A percentile compares a stretch with the other conserved stretches of the same genome.
phyloP scores from a whole-genome alignment of 2,888 invertebrate species.

The Ophion costatus region DNA sequence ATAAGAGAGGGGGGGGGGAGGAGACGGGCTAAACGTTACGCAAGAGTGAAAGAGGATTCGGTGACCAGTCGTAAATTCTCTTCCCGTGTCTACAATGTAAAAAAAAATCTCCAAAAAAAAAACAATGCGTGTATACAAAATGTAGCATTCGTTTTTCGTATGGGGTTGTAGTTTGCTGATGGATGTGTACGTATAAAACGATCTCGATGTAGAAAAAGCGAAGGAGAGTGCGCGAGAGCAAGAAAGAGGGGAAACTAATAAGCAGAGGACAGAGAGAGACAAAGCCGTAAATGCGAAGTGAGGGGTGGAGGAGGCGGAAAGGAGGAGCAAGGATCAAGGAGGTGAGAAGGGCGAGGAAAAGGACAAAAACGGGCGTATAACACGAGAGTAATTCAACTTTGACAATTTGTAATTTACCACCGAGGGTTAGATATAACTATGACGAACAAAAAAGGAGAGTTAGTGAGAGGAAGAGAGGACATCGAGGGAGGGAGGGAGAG shows the following conservation, averaged over 20 bases:
- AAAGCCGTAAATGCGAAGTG: too few relatives aligned
- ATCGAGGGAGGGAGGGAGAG: neutral
- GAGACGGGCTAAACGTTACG: slow-evolving; percentile 18
- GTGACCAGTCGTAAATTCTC: slow-evolving; percentile 59
- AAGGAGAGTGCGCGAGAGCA: neutral
- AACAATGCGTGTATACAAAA: slow-evolving; percentile 40
- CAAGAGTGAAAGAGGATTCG: slow-evolving; percentile 12
- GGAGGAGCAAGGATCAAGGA: too few relatives aligned
- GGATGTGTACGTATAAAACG: neutral
- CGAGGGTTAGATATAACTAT: neutral
- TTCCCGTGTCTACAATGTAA: slow-evolving; percentile 56
- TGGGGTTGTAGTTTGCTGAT: slow-evolving; percentile 37
- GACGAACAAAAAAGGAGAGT: neutral
- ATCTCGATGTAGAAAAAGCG: neutral
- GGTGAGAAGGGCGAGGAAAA: neutral
- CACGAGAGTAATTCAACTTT: slow-evolving; percentile 53
- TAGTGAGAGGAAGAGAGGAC: neutral
- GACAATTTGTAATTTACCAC: slow-evolving; percentile 59
- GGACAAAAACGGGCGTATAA: slow-evolving; percentile 2
- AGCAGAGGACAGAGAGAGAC: neutral
- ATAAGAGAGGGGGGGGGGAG: neutral
- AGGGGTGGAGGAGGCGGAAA: too few relatives aligned
- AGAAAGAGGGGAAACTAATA: neutral
- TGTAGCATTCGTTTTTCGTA: slow-evolving; percentile 47
- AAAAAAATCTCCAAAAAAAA: neutral